Evolutionary conservation across 1,140 invertebrate genomes (phyloP).

Genomic region (Coenobita brevimanus): DNA sequence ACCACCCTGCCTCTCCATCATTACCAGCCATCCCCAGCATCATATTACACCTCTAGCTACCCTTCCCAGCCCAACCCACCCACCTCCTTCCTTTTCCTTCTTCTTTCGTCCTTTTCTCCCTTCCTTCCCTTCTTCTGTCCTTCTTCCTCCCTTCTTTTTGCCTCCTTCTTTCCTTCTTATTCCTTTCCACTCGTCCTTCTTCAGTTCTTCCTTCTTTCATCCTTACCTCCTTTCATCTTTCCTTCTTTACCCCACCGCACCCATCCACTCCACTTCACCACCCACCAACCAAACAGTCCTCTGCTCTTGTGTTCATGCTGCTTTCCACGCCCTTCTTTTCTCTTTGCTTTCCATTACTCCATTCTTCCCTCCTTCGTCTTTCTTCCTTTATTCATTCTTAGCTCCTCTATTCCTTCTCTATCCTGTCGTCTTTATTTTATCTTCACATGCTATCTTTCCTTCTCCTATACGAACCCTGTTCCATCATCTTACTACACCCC

Average conservation of each 20-base stretch:
- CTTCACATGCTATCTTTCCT: too few species aligned
- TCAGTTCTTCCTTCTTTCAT: not conserved
- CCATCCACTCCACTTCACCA: too few species aligned
- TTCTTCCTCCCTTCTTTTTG: not conserved
- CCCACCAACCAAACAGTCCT: too few species aligned
- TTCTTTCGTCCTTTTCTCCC: not conserved
- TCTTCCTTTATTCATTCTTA: not conserved
- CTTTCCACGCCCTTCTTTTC: not conserved
- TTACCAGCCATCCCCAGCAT: too few species aligned
- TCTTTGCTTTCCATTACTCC: not conserved
- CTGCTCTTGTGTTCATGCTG: not conserved
- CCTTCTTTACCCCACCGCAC: not conserved
- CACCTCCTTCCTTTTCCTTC: not conserved
- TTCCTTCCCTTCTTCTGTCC: not conserved
- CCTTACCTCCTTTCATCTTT: not conserved
- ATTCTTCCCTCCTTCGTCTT: not conserved
- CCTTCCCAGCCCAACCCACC: not conserved
- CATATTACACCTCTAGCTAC: too few species aligned
- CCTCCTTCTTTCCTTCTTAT: constrained; percentile 1
- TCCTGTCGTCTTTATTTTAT: too few species aligned
- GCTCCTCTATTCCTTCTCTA: not conserved
- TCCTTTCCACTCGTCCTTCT: not conserved
- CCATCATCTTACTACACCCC: not conserved
- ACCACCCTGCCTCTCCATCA: too few species aligned
- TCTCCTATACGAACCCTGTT: too few species aligned